Percentiles rank a stretch among this genome's conserved stretches.
Evolutionary conservation across 2,888 invertebrate genomes (phyloP).

Genomic region (Synanthedon vespiformis): DNA sequence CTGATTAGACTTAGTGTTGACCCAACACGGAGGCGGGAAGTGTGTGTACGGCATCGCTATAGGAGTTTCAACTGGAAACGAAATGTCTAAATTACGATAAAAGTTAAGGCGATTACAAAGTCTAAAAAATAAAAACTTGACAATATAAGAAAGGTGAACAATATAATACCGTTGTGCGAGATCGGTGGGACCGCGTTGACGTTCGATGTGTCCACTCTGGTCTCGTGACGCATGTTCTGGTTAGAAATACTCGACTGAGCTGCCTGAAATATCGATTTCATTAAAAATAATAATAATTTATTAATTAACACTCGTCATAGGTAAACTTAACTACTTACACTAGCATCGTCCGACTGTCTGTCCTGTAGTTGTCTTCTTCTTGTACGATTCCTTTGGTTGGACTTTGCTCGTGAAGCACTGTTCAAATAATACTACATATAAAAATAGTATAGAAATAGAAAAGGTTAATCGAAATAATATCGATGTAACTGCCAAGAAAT

Average conservation of each 20-base stretch:
- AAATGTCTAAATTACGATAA: conserved; percentile 2
- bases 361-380: conserved; percentile 49
- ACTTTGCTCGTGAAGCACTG: conserved; percentile 54
- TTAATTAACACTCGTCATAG: no score
- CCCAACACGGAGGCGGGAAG: conserved; percentile 51
- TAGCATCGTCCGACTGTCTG: conserved; percentile 41
- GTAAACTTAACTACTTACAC: conserved; percentile 21
- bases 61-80: conserved; percentile 34
- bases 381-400: conserved; percentile 49
- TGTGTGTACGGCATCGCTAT: conserved; percentile 37
- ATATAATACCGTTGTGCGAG: conserved; percentile 38
- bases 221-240: conserved; percentile 40
- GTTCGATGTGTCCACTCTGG: conserved; percentile 37
- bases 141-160: not conserved
- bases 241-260: conserved; percentile 33
- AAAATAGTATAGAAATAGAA: no score
- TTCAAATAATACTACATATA: conserved; percentile 2
- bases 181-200: conserved; percentile 52
- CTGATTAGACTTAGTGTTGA: conserved; percentile 52
- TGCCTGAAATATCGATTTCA: conserved; percentile 17
- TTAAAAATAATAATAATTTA: no score
- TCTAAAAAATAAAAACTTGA: not conserved
- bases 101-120: not conserved
- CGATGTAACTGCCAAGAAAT: no score
- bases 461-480: no score